Evolutionary conservation across 1,140 invertebrate genomes (phyloP).

Genomic region (Aethina tumida): DNA sequence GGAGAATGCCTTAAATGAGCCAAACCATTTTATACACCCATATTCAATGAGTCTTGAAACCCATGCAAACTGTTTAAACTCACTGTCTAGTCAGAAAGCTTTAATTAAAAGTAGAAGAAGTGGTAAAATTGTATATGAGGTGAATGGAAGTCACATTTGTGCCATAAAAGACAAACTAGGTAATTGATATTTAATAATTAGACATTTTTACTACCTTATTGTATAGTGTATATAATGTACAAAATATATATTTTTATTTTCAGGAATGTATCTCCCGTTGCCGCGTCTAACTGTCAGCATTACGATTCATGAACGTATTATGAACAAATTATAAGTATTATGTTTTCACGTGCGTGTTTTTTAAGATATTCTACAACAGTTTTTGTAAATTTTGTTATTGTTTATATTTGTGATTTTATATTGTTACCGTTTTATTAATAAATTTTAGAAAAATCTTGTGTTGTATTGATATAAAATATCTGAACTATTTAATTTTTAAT

Average conservation of each 20-base stretch:
- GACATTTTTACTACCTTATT: neutral
- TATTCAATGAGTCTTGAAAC: conserved; percentile 50
- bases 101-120: conserved; percentile 30
- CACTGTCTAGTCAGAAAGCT: conserved; percentile 29
- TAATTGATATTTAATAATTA: conserved; percentile 7
- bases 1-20: conserved; percentile 35
- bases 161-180: conserved; percentile 15
- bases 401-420: too few species aligned
- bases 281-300: too few species aligned
- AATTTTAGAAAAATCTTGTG: too few species aligned
- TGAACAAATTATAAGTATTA: too few species aligned
- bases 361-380: too few species aligned
- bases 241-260: conserved; percentile 7
- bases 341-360: too few species aligned
- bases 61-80: conserved; percentile 37
- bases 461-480: too few species aligned
- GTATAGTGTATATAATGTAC: neutral
- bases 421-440: too few species aligned
- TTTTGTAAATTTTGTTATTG: too few species aligned
- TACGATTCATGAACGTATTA: too few species aligned
- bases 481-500: too few species aligned
- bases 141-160: conserved; percentile 11
- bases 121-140: conserved; percentile 14
- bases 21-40: conserved; percentile 40
- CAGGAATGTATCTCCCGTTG: conserved; percentile 15